Base-by-base conservation (phyloP, 2,797 vertebrate genomes). In the Gallinago stenura region DNA sequence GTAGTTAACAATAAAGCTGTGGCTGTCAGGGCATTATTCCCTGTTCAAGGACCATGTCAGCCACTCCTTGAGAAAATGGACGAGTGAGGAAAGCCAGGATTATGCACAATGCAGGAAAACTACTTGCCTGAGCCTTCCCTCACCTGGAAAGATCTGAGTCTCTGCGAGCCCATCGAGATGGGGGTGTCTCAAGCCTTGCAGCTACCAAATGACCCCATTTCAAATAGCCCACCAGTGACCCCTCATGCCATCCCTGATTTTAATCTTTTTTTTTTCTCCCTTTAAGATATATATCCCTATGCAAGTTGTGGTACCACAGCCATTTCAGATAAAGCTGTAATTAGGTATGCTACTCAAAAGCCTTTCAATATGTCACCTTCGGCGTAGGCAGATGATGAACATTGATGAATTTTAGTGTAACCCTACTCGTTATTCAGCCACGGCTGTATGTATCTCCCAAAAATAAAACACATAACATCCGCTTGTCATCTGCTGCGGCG, bases 161-260 rank as follows among this genome's bases (percentile, higher is more conserved):
- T 69, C 15, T 0, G 1, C 53, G 7, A 71, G 13, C 12, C 11
- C 26, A 19, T 22, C 3, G 2, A 57, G 61, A 58, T 2, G 0
- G n/a, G 12, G 8, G 3, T 39, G n/a, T 48, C 92, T 87, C 30
- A 84, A 54, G 69, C 9, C 10, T 56, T 3, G 2, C 12, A 48
- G n/a, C 15, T 60, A 60, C 24, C 37, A 90, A 61, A 81, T 1
- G 1, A 33, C 10, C 6, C 37, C 12, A 6, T 73, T 83, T 93
- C 58, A 77, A 35, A 77, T 46, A 5, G 0, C 31, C 58, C 26
- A 39, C 33, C 58, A 56, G 6, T 12, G 43, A 43, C 24, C 24
- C 15, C n/a, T 58, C 57, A 61, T 15, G 11, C 6, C 8, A 56
- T 7, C 15, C 12, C 17, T 35, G 8, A 20, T 51, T 58, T 79